phyloP scores from a whole-genome alignment of 2,113 vertebrate species.

The Eleginops maclovinus region DNA sequence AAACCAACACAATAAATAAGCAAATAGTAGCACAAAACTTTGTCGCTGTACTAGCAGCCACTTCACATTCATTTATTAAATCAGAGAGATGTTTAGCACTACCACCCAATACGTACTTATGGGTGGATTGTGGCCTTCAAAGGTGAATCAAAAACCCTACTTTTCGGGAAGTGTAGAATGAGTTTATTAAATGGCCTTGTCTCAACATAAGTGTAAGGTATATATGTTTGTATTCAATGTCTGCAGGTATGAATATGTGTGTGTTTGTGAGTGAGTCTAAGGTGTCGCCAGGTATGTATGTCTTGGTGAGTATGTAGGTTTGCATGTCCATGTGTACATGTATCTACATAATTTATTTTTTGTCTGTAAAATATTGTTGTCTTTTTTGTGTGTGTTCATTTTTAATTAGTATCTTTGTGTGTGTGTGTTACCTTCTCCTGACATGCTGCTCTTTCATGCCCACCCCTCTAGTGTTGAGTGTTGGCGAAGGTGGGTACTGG shows the following conservation, averaged over 20 bases:
- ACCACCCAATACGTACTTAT: too few relatives aligned
- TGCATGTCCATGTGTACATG: conserved; percentile 66
- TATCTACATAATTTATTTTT: conserved; percentile 34
- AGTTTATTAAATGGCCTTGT: conserved; percentile 45
- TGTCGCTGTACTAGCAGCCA: too few relatives aligned
- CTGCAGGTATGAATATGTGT: conserved; percentile 82
- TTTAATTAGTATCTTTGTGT: conserved; percentile 15
- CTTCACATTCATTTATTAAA: too few relatives aligned
- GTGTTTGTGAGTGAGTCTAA: conserved; percentile 82
- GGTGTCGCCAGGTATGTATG: conserved; percentile 81
- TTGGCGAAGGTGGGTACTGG: conserved; percentile 95
- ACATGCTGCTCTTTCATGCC: conserved; percentile 39
- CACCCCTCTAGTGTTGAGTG: conserved; percentile 86
- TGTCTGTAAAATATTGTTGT: conserved; percentile 41
- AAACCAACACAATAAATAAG: too few relatives aligned
- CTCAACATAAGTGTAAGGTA: conserved; percentile 69
- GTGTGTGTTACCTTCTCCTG: conserved; percentile 31
- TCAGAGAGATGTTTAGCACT: too few relatives aligned
- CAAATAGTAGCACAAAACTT: too few relatives aligned
- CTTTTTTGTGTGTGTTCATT: conserved; percentile 50
- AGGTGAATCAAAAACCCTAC: too few relatives aligned
- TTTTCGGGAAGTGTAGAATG: too few relatives aligned
- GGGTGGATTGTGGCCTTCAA: too few relatives aligned
- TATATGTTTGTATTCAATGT: conserved; percentile 80
- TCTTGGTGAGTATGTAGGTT: conserved; percentile 80